Base-by-base conservation (phyloP, 2,797 vertebrate species). In the Coregonus suidteri region DNA sequence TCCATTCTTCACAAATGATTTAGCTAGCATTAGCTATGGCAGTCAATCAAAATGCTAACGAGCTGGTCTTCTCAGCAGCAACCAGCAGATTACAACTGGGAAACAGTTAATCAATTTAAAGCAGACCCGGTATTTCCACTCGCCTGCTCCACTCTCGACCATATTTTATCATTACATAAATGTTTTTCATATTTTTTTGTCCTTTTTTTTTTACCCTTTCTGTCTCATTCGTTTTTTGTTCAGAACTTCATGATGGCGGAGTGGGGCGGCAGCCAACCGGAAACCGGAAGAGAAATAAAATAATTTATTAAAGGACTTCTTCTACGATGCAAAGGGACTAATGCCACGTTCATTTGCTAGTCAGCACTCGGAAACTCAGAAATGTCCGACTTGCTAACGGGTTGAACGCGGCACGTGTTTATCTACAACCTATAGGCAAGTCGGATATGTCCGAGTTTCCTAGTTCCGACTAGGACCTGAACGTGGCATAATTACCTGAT, bases 201-300 rank as follows among this genome's bases (percentile, higher is more conserved):
- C 25, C 25, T 79, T 89, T 92, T 91, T 92, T 88, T 90, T 86
- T 80, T 83, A 90, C 85, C 86, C 82, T 74, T 66, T 81, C 83
- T 77, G 56, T 79, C 79, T 87, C 79, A 77, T 87, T 86, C 89
- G 90, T 92, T 94, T 87, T 73, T 93, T 94, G 93, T 95, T 93
- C 94, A 91, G 89, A 86, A 92, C 90, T 93, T 92, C 89, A 93
- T 95, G 92, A 95, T 95, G 95, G 94, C 95, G 94, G 93, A 93
- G 88, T 86, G 92, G 93, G 93, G 93, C 88, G 93, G 93, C 93
- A 94, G 92, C 91, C 88, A 90, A 90, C 77, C 90, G 91, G 89
- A 93, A 93, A 92, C 74, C 92, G 93, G 94, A 94, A 94, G 81
- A 37, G 34, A 18, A n/a, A 64, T 14, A 51, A 9, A 3, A 64